These are phyloP conservation scores for Apodemus agrarius DNA, from an alignment of 2,797 vertebrate species.

Conservation along the genomic window DNA sequence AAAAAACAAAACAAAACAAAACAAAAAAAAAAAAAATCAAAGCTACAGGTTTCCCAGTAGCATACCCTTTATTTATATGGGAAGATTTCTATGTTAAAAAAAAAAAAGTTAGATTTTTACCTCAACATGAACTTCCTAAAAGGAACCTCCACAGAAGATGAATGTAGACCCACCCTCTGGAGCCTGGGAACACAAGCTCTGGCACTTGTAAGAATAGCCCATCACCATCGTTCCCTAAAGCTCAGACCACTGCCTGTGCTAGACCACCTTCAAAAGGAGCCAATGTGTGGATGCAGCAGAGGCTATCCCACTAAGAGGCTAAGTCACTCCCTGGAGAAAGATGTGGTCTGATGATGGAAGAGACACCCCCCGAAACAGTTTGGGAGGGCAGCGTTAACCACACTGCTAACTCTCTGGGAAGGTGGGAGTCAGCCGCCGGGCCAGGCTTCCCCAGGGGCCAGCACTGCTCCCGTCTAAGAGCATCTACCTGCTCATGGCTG, in stretches of 20 bases:
- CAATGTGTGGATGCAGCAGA: neutral
- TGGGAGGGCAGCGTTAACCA: neutral
- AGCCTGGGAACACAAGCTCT: neutral
- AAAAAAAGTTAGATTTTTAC: neutral
- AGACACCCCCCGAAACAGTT: neutral
- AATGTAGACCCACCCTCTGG: fast-evolving
- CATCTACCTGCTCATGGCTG: neutral
- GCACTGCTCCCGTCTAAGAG: neutral
- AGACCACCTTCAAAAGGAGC: neutral
- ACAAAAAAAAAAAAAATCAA: neutral
- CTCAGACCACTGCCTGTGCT: neutral
- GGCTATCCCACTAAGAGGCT: neutral
- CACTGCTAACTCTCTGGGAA: neutral
- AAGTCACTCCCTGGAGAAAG: neutral
- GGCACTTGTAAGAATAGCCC: neutral
- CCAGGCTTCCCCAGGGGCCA: neutral
- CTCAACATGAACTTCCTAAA: neutral
- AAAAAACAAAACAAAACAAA: no score
- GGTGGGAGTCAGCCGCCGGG: neutral
- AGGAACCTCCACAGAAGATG: neutral
- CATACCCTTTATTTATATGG: neutral
- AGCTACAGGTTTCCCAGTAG: neutral
- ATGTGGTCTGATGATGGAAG: neutral
- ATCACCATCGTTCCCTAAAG: neutral
- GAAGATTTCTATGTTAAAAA: neutral